A percentile compares a stretch with the other conserved stretches of the same genome.
Conservation (phyloP, 2,888 invertebrate species). For the Hyposoter didymator region DNA sequence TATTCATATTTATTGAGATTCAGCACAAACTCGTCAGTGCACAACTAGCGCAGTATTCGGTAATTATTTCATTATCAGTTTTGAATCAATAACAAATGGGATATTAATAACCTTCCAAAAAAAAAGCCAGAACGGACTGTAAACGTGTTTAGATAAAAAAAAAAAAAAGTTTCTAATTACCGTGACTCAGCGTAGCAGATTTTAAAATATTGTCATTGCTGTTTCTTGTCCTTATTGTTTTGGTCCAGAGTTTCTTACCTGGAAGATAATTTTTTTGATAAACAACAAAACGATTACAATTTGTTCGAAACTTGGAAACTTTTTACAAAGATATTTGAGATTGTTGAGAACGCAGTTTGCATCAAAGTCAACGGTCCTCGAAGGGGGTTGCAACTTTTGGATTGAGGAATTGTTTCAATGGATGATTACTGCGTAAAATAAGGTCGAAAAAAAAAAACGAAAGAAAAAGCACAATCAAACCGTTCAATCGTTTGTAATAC, state of each 20-base stretch:
- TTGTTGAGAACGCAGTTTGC: not conserved
- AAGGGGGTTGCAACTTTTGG: not conserved
- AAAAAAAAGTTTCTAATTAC: too few species aligned
- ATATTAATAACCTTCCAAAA: too few species aligned
- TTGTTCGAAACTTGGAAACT: not conserved
- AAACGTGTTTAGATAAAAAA: too few species aligned
- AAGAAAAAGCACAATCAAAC: slow-evolving; percentile 3
- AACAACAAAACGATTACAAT: not conserved
- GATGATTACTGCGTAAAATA: not conserved
- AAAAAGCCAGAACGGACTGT: too few species aligned
- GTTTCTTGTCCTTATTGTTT: not conserved
- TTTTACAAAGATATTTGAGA: not conserved
- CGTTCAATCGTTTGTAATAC: slow-evolving; percentile 25
- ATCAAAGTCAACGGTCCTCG: not conserved
- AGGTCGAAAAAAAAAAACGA: not conserved
- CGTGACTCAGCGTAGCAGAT: not conserved
- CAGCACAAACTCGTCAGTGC: not conserved
- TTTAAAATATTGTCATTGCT: not conserved
- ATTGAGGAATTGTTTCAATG: not conserved
- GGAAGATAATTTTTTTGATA: not conserved
- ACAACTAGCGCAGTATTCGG: too few species aligned
- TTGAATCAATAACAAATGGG: too few species aligned
- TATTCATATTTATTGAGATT: not conserved
- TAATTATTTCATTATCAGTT: too few species aligned
- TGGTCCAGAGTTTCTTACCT: not conserved